These are phyloP conservation scores for Amazona ochrocephala DNA, from an alignment of 2,797 vertebrate species.

Conservation along the genomic window DNA sequence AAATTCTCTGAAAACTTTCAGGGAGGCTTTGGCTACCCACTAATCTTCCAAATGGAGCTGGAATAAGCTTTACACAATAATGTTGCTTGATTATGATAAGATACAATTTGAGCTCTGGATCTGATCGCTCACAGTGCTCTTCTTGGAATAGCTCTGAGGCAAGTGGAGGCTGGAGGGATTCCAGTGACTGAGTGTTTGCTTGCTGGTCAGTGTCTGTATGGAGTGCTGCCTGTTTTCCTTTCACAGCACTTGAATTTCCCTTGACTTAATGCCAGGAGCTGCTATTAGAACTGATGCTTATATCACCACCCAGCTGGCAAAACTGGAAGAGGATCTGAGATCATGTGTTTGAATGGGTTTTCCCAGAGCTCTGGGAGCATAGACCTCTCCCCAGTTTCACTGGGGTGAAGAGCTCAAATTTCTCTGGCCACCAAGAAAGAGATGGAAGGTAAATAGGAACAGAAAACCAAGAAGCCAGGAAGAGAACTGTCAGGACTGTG, in stretches of 20 bases:
- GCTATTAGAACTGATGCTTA: background rate
- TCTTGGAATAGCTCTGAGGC: background rate
- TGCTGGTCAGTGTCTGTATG: background rate
- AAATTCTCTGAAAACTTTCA: slow-evolving; percentile 19
- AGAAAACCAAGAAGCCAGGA: background rate
- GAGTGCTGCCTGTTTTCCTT: background rate
- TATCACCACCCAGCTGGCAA: background rate
- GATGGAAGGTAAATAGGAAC: background rate
- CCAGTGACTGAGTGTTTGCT: background rate
- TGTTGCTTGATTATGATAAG: slow-evolving; percentile 19
- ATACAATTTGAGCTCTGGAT: background rate
- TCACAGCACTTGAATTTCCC: background rate
- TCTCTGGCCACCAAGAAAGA: background rate
- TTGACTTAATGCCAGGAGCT: background rate
- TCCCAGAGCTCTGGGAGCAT: background rate
- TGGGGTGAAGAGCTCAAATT: background rate
- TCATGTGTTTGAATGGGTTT: background rate
- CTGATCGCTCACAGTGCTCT: background rate
- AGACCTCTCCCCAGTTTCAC: background rate
- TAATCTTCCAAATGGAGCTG: slow-evolving; percentile 46
- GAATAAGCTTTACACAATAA: slow-evolving; percentile 23
- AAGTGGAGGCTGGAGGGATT: background rate
- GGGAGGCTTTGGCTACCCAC: slow-evolving; percentile 42
- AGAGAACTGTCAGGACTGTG: background rate
- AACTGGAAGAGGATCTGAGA: background rate